Percentiles rank a stretch among this genome's conserved stretches.
Evolutionary conservation across 2,113 vertebrate species (phyloP).

Genomic region (Rhegmatorhina hoffmannsi): DNA sequence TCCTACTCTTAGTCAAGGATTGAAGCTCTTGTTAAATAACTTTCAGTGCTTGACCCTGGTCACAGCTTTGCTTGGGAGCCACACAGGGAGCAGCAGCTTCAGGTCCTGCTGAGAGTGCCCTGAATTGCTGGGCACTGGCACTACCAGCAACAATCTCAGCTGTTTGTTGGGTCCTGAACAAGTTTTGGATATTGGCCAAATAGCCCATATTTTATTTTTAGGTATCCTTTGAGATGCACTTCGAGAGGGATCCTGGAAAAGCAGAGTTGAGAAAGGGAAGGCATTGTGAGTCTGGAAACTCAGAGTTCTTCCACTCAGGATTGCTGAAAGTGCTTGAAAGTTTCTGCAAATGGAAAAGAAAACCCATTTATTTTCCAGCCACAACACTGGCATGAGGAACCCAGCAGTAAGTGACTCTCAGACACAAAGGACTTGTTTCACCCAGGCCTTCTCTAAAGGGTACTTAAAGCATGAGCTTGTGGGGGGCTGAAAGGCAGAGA

Average conservation of each 20-base stretch:
- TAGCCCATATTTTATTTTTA: constrained; percentile 35
- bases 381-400: neutral
- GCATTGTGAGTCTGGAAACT: neutral
- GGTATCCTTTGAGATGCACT: neutral
- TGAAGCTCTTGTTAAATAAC: neutral
- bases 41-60: neutral
- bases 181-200: neutral
- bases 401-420: neutral
- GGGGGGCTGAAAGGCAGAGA: neutral
- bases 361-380: neutral
- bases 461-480: neutral
- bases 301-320: neutral
- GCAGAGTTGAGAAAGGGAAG: neutral
- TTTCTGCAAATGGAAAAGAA: constrained; percentile 13
- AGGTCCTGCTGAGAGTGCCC: neutral
- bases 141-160: neutral
- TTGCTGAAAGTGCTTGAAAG: neutral
- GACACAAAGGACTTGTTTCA: neutral
- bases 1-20: fast-evolving
- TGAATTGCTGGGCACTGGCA: neutral
- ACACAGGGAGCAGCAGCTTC: neutral
- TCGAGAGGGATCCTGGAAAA: neutral
- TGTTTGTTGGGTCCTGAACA: neutral
- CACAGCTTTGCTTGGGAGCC: neutral
- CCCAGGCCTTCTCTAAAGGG: neutral